phyloP scores from a whole-genome alignment of 2,888 invertebrate genomes.

The Harpagoxenus sublaevis region DNA sequence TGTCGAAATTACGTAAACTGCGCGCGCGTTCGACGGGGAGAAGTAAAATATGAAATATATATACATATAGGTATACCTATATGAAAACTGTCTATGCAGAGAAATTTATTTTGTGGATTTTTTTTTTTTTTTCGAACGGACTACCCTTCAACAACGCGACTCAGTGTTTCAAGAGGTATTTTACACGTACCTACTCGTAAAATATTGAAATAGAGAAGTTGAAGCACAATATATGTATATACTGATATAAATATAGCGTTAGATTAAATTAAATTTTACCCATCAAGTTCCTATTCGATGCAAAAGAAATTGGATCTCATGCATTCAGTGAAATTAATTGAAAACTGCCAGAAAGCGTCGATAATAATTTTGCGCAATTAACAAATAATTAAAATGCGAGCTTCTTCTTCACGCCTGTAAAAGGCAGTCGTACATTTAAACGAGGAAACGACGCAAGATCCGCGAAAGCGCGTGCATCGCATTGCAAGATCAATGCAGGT shows the following conservation, averaged over 20 bases:
- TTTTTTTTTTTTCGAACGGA: neutral
- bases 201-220: conserved; percentile 8
- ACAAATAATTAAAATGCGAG: conserved; percentile 1
- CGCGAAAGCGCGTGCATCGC: conserved; percentile 28
- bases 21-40: neutral
- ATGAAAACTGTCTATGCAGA: neutral
- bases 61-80: neutral
- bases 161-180: neutral
- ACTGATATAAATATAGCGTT: conserved; percentile 3
- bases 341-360: neutral
- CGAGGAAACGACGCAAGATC: neutral
- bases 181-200: neutral
- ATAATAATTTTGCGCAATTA: neutral
- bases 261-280: conserved; percentile 9
- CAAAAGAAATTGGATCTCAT: neutral
- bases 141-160: neutral
- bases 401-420: neutral
- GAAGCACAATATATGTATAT: neutral
- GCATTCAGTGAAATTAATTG: neutral
- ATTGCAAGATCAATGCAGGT: conserved; percentile 38
- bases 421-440: neutral
- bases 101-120: neutral
- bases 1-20: conserved; percentile 37
- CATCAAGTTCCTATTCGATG: neutral
- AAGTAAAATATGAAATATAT: neutral